Evolutionary conservation across 37 sponge, comb jelly and placozoan species (phyloP), one percentile per base, ranked within the genome.

Genomic region (Beroe ovata): DNA sequence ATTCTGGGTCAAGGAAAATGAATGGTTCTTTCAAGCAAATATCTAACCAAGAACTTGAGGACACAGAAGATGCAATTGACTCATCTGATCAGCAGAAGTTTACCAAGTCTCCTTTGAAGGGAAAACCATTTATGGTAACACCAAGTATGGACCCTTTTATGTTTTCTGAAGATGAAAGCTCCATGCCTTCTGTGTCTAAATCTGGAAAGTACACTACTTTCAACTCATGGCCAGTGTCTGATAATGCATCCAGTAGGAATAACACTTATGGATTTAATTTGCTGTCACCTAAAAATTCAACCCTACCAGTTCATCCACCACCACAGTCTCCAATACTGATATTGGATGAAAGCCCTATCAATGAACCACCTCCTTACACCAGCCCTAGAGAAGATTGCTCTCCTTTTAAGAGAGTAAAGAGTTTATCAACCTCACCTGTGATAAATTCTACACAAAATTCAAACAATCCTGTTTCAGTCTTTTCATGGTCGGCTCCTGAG

Each of bases 61-160:
- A 20, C 29, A 62, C 21, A 4, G 8, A 14, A 62, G 63, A 47
- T 16, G 11, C 54, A 6, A 47, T 11, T 47, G 54, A 47, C 6
- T 47, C 54, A 47, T 47, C 54, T 47, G 69, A 66, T 66, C 69
- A 66, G 69, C 32, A 66, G 34, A 66, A 14, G 36, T 66, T 77
- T 41, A 77, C 33, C 23, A 77, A 77, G 47, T 77, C 84, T 26
- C 84, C 84, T 19, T 25, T 77, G 28, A 77, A 77, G 21, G 84
- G 84, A 40, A 77, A 77, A 41, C 84, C 84, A 14, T 77, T 25
- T 25, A 77, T 77, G 84, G 84, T 77, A 3, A 30, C 84, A 28
- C 84, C 84, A n/a, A 77, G 54, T 40, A 25, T 77, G 26, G 84
- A 77, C 41, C 84, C 84, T 3, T 77, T 77, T 54, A 77, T 77